Percentiles rank a stretch among this genome's conserved stretches.
phyloP scores from a whole-genome alignment of 2,797 vertebrate species.

The Sciaenops ocellatus region DNA sequence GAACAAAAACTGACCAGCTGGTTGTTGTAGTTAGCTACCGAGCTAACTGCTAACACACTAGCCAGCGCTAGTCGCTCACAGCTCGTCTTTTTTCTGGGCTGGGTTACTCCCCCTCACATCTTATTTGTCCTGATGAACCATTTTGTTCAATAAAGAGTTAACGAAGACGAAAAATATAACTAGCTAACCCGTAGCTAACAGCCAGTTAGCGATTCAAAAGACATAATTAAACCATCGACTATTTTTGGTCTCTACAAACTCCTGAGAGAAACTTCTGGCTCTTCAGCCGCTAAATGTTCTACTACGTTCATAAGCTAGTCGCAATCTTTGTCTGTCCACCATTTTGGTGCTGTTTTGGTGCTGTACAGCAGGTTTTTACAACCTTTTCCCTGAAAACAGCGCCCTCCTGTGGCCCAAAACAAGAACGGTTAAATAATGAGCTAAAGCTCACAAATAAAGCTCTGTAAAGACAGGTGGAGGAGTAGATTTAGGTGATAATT shows the following conservation, averaged over 20 bases:
- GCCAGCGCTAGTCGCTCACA: not conserved
- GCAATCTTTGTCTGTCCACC: not conserved
- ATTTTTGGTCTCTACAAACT: too few relatives aligned
- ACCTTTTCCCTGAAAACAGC: not conserved
- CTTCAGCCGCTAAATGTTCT: not conserved
- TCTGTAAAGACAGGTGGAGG: not conserved
- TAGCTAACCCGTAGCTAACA: too few relatives aligned
- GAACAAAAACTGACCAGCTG: not conserved
- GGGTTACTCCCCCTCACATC: not conserved
- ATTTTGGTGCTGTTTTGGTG: not conserved
- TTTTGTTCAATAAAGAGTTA: too few relatives aligned
- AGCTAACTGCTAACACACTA: not conserved
- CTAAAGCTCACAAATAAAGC: not conserved
- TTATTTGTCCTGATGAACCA: too few relatives aligned
- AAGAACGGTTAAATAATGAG: too few relatives aligned
- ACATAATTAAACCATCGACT: not conserved
- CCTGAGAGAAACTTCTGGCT: too few relatives aligned
- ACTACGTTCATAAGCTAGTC: not conserved
- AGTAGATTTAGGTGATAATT: not conserved
- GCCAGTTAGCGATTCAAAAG: not conserved
- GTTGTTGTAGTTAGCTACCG: not conserved
- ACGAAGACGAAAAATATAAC: too few relatives aligned
- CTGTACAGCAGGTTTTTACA: not conserved
- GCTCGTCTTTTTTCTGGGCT: not conserved
- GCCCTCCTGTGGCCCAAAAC: not conserved